Percentiles rank a stretch among this genome's conserved stretches.
Evolutionary conservation across 2,888 invertebrate genomes (phyloP).

Genomic region (Drosophila kuntzei): DNA sequence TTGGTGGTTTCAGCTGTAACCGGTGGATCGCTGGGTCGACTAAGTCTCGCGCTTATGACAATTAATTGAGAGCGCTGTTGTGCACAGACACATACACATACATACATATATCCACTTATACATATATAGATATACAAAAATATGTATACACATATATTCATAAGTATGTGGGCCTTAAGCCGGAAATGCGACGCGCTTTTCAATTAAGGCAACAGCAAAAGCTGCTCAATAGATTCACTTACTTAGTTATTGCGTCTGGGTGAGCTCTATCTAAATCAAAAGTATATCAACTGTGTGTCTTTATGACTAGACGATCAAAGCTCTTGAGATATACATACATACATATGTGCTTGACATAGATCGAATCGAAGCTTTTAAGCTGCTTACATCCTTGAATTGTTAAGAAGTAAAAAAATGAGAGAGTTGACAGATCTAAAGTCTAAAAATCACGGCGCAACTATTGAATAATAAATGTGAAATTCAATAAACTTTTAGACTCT

Average conservation of each 20-base stretch:
- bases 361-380: conserved; percentile 7
- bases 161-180: conserved; percentile 47
- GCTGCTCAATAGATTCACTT: conserved; percentile 27
- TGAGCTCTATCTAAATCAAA: conserved; percentile 29
- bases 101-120: conserved; percentile 1
- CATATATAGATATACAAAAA: conserved; percentile 4
- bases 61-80: conserved; percentile 70
- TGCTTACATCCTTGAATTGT: not conserved
- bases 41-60: conserved; percentile 65
- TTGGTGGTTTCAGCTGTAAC: conserved; percentile 22
- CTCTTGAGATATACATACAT: not conserved
- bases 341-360: not conserved
- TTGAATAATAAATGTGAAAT: not conserved
- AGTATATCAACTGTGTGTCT: conserved; percentile 6
- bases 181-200: conserved; percentile 81
- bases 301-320: conserved; percentile 4
- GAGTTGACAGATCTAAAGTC: too few relatives aligned
- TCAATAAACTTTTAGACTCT: not conserved
- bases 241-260: conserved; percentile 24
- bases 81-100: conserved; percentile 32
- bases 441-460: not conserved
- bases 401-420: not conserved
- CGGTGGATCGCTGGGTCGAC: conserved; percentile 37
- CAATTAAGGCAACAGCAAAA: conserved; percentile 59
- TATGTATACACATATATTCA: conserved; percentile 8